phyloP scores from a whole-genome alignment of 2,797 vertebrate genomes.

The Sebastes iracundus region DNA sequence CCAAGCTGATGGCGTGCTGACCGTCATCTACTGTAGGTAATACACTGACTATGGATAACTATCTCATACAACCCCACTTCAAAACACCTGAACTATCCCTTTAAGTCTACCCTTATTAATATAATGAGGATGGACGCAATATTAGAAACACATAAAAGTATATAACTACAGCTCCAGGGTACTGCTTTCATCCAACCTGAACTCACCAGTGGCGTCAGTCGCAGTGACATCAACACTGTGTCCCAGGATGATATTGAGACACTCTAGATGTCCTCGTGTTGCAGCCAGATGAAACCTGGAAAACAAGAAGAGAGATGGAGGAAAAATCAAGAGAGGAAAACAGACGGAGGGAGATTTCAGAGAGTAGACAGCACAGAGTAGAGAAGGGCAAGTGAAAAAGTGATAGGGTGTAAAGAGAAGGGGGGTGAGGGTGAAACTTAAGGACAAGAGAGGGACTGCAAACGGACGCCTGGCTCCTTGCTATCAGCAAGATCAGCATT shows the following conservation, averaged over 20 bases:
- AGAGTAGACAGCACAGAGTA: neutral
- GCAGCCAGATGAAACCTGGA: conserved; percentile 94
- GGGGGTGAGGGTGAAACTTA: conserved; percentile 35
- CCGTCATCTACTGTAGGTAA: too few relatives aligned
- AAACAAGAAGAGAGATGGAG: neutral
- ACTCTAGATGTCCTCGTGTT: conserved; percentile 93
- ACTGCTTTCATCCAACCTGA: neutral
- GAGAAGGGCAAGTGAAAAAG: conserved; percentile 31
- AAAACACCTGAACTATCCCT: neutral
- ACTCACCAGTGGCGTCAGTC: conserved; percentile 90
- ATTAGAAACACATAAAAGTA: neutral
- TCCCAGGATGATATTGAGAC: conserved; percentile 90
- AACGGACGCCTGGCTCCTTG: conserved; percentile 59
- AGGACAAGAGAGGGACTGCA: conserved; percentile 47
- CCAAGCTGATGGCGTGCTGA: too few relatives aligned
- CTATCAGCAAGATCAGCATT: conserved; percentile 62
- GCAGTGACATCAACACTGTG: conserved; percentile 90
- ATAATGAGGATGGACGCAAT: neutral
- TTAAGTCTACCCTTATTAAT: neutral
- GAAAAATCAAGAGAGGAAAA: neutral
- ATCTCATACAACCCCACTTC: too few relatives aligned
- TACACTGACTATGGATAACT: too few relatives aligned
- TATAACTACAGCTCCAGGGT: neutral
- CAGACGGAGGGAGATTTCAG: neutral
- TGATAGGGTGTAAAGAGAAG: conserved; percentile 25